These are phyloP conservation scores for Stenichneumon culpator DNA, from an alignment of 2,888 invertebrate species.

Conservation along the genomic window DNA sequence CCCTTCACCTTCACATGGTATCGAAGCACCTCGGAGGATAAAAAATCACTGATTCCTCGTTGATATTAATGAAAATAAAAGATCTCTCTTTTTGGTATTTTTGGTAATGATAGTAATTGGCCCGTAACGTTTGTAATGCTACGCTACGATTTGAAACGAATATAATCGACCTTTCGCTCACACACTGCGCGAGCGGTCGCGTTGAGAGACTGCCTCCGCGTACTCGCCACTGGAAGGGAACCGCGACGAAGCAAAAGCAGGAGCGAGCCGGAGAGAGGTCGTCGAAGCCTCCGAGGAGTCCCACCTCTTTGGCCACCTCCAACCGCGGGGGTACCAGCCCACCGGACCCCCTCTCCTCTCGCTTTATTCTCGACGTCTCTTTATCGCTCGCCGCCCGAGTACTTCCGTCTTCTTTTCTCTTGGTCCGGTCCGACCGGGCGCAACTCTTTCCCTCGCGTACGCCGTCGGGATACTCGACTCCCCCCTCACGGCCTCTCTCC, in stretches of 20 bases:
- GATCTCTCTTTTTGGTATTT: neutral
- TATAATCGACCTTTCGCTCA: constrained; percentile 73
- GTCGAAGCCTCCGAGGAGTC: constrained; percentile 80
- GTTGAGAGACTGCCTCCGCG: constrained; percentile 84
- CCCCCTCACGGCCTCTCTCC: constrained; percentile 32
- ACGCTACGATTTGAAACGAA: constrained; percentile 42
- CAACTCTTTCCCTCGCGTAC: constrained; percentile 4
- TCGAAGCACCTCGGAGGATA: neutral
- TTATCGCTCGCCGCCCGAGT: constrained; percentile 61
- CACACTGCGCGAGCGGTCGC: constrained; percentile 81
- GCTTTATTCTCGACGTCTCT: constrained; percentile 63
- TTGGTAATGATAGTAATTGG: too few relatives aligned
- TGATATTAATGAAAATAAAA: neutral
- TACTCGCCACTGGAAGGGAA: constrained; percentile 80
- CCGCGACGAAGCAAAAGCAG: constrained; percentile 59
- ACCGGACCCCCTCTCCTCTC: constrained; percentile 82
- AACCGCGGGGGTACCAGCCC: constrained; percentile 84
- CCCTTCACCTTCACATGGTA: neutral
- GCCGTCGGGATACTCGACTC: constrained; percentile 12
- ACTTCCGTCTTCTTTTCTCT: constrained; percentile 37
- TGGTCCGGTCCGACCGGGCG: neutral
- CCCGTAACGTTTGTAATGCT: too few relatives aligned
- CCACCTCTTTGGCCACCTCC: constrained; percentile 85
- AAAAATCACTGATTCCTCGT: neutral
- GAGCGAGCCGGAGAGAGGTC: constrained; percentile 55